Evolutionary conservation across 2,888 invertebrate genomes (phyloP).

Genomic region (Stomorhina lunata): DNA sequence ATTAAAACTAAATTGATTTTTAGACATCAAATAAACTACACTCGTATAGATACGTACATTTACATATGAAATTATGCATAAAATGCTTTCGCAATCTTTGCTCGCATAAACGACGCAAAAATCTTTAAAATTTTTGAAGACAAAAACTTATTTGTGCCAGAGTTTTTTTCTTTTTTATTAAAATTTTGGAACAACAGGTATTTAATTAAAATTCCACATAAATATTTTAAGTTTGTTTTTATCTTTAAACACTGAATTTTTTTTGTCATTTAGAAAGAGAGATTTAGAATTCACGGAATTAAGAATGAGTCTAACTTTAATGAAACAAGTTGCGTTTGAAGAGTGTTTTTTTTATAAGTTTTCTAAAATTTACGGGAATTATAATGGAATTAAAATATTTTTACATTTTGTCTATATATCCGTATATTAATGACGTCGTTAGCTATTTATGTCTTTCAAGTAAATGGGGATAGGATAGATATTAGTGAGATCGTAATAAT

Average conservation of each 20-base stretch:
- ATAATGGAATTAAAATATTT: no score
- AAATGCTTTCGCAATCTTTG: neutral
- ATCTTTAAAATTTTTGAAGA: constrained; percentile 7
- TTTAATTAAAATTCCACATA: constrained; percentile 42
- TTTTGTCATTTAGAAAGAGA: no score
- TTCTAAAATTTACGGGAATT: no score
- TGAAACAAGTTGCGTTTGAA: neutral
- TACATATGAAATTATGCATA: neutral
- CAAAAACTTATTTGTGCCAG: neutral
- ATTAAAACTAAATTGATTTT: constrained; percentile 58
- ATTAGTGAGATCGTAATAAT: no score
- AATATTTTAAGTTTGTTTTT: constrained; percentile 9
- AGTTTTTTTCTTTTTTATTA: neutral
- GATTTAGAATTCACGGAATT: neutral
- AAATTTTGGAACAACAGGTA: constrained; percentile 36
- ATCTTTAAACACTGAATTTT: neutral
- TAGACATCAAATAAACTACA: constrained; percentile 33
- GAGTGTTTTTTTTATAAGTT: no score
- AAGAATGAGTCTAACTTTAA: neutral
- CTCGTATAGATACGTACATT: no score
- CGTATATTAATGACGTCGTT: no score
- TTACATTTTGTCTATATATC: no score
- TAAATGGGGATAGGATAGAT: no score
- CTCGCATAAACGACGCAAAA: constrained; percentile 7
- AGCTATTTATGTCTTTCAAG: no score